These are phyloP conservation scores for Tetanocera ferruginea DNA, from an alignment of 2,888 invertebrate genomes.

Conservation along the genomic window DNA sequence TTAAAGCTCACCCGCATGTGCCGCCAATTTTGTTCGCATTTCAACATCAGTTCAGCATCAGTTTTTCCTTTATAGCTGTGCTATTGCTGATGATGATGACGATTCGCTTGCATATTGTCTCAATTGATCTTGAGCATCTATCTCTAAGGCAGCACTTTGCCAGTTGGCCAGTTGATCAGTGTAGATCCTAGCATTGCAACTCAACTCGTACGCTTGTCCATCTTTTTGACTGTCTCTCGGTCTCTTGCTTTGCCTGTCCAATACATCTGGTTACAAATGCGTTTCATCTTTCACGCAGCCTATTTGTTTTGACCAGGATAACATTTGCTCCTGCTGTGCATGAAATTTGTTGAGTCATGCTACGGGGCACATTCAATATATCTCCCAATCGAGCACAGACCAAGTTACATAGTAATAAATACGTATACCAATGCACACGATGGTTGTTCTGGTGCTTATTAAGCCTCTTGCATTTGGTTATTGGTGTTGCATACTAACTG, in stretches of 20 bases:
- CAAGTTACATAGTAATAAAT: slow-evolving; percentile 5
- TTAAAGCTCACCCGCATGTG: slow-evolving; percentile 23
- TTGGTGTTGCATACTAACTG: too few species aligned
- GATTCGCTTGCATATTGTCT: slow-evolving; percentile 24
- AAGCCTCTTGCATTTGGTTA: too few species aligned
- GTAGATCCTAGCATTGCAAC: not conserved
- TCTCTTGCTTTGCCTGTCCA: not conserved
- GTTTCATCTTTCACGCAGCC: slow-evolving; percentile 34
- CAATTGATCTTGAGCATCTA: slow-evolving; percentile 26
- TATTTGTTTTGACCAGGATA: slow-evolving; percentile 54
- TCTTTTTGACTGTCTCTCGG: not conserved
- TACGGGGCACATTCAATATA: slow-evolving; percentile 22
- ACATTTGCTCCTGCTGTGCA: slow-evolving; percentile 54
- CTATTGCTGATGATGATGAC: not conserved
- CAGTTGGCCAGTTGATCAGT: not conserved
- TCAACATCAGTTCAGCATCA: not conserved
- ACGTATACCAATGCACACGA: not conserved
- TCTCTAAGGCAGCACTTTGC: not conserved
- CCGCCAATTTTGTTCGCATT: not conserved
- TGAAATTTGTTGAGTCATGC: slow-evolving; percentile 44
- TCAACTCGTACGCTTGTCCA: not conserved
- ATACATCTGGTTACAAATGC: slow-evolving; percentile 21
- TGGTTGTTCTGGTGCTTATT: not conserved
- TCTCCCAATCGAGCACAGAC: not conserved
- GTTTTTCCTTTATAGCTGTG: not conserved